Conservation (phyloP, 2,888 invertebrate species). For the Ophioninae sp. region DNA sequence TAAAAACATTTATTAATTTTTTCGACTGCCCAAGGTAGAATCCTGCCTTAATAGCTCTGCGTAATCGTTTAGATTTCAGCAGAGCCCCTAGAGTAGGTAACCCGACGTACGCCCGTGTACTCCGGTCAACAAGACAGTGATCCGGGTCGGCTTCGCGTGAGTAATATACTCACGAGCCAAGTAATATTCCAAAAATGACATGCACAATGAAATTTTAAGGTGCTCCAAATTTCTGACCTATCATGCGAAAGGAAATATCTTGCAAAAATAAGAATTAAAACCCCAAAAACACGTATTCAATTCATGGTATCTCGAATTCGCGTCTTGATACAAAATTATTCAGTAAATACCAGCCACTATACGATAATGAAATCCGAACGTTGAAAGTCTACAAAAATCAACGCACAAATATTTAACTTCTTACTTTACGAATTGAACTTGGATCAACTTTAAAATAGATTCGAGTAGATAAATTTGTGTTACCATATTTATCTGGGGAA, state of each 20-base stretch:
- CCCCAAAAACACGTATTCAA: not conserved
- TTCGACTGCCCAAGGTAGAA: no score
- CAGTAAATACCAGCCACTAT: not conserved
- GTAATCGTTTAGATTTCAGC: not conserved
- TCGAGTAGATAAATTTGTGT: not conserved
- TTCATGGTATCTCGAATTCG: not conserved
- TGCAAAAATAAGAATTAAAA: not conserved
- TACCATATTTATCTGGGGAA: not conserved
- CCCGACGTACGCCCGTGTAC: slow-evolving; percentile 30
- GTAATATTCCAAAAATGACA: not conserved
- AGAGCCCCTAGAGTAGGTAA: slow-evolving; percentile 4
- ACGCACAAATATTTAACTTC: not conserved
- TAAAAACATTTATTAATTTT: no score
- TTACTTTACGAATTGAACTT: not conserved
- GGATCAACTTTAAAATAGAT: not conserved
- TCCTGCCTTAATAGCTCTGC: not conserved
- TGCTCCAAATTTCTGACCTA: not conserved
- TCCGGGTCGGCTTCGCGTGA: not conserved
- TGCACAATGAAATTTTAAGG: not conserved
- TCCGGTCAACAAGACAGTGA: slow-evolving; percentile 1
- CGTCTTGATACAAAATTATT: not conserved
- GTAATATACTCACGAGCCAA: not conserved
- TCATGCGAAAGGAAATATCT: not conserved
- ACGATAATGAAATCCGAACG: not conserved
- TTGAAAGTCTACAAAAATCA: not conserved